Conservation (phyloP, 2,113 vertebrate species). For the Brachyhypopomus occidentalis region DNA sequence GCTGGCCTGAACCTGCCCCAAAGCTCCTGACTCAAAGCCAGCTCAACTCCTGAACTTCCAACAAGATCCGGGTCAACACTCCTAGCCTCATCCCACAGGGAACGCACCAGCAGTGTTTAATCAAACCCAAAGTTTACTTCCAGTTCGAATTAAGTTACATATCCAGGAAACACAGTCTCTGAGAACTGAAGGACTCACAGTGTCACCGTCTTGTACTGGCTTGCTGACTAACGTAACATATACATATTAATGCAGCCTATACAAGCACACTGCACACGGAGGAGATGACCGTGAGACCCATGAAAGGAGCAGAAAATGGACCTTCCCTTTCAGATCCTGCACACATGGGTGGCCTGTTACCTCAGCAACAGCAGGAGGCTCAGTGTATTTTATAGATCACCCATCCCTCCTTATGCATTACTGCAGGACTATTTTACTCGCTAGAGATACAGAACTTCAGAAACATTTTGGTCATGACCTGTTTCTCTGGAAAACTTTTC, state of each 20-base stretch:
- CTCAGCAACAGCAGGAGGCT: too few species aligned
- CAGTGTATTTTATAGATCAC: too few species aligned
- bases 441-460: too few species aligned
- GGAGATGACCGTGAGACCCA: too few species aligned
- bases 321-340: too few species aligned
- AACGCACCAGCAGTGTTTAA: constrained; percentile 60
- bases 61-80: constrained; percentile 73
- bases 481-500: too few species aligned
- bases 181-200: background rate
- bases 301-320: too few species aligned
- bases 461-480: too few species aligned
- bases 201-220: background rate
- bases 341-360: too few species aligned
- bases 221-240: background rate
- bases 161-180: background rate
- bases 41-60: constrained; percentile 81
- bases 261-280: too few species aligned
- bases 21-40: constrained; percentile 60
- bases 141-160: background rate
- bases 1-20: constrained; percentile 18
- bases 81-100: constrained; percentile 61
- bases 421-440: too few species aligned
- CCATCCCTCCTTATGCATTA: too few species aligned
- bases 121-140: constrained; percentile 46
- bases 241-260: background rate